Evolutionary conservation across 2,113 vertebrate genomes (phyloP).

Genomic region (Cebidichthys violaceus): DNA sequence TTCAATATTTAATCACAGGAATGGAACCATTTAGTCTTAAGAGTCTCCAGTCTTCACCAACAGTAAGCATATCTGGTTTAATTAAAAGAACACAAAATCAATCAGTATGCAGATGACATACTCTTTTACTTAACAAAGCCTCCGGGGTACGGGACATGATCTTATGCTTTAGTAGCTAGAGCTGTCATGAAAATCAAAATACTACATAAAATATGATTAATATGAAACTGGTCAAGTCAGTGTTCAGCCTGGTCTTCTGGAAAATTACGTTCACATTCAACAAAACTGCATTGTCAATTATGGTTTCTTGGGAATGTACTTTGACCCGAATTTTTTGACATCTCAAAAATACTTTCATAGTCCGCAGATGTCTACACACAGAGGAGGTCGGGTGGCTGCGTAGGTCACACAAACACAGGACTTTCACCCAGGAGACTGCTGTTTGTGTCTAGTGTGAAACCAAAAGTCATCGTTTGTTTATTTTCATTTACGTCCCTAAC

Average conservation of each 20-base stretch:
- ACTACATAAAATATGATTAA: not conserved
- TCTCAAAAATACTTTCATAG: too few relatives aligned
- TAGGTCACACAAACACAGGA: too few relatives aligned
- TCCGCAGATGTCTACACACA: too few relatives aligned
- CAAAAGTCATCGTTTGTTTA: not conserved
- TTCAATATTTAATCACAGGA: not conserved
- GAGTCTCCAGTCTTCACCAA: not conserved
- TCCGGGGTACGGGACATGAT: not conserved
- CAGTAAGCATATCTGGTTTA: not conserved
- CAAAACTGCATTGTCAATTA: too few relatives aligned
- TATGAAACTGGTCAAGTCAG: not conserved
- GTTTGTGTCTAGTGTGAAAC: not conserved
- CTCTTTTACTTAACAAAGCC: not conserved
- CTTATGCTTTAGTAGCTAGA: not conserved
- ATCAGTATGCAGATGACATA: constrained; percentile 14
- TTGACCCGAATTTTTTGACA: too few relatives aligned
- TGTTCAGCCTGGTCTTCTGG: not conserved
- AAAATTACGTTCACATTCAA: too few relatives aligned
- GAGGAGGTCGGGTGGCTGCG: too few relatives aligned
- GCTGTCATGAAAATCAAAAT: not conserved
- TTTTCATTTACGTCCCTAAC: not conserved
- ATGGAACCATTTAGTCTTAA: not conserved
- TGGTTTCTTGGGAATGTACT: too few relatives aligned
- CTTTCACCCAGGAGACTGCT: not conserved
- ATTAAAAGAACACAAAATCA: not conserved